Evolutionary conservation across 2,797 vertebrate genomes (phyloP).

Genomic region (Notolepis coatsorum): DNA sequence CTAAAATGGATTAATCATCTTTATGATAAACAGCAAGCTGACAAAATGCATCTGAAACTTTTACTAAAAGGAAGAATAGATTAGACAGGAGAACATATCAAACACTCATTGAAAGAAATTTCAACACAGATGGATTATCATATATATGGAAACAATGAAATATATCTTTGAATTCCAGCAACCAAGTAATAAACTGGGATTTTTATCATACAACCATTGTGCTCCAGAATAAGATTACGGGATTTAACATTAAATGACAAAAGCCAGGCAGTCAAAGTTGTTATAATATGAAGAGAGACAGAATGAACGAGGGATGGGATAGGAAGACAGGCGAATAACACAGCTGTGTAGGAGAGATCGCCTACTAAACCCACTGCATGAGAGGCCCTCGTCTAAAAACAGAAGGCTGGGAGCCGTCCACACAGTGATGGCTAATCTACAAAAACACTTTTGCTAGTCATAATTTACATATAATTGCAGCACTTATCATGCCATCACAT

Average conservation of each 20-base stretch:
- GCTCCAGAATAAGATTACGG: not conserved
- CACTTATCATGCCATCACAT: slow-evolving; percentile 78
- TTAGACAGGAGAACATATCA: not conserved
- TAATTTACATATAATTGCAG: slow-evolving; percentile 86
- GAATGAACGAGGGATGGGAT: too few relatives aligned
- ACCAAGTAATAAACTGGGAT: not conserved
- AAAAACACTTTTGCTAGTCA: slow-evolving; percentile 70
- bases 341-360: slow-evolving; percentile 13
- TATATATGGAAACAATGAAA: not conserved
- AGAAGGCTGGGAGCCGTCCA: slow-evolving; percentile 29
- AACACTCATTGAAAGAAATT: not conserved
- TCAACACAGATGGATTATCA: not conserved
- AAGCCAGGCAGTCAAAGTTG: not conserved
- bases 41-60: not conserved
- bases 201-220: not conserved
- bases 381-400: slow-evolving; percentile 30
- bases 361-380: slow-evolving; percentile 21
- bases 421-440: slow-evolving; percentile 58
- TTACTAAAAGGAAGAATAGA: not conserved
- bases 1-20: not conserved
- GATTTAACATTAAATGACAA: not conserved
- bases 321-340: not conserved
- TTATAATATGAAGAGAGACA: too few relatives aligned
- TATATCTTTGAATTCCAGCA: not conserved
- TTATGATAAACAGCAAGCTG: not conserved